Evolutionary conservation across 2,797 vertebrate genomes (phyloP).

Genomic region (Onychomys arenicola): DNA sequence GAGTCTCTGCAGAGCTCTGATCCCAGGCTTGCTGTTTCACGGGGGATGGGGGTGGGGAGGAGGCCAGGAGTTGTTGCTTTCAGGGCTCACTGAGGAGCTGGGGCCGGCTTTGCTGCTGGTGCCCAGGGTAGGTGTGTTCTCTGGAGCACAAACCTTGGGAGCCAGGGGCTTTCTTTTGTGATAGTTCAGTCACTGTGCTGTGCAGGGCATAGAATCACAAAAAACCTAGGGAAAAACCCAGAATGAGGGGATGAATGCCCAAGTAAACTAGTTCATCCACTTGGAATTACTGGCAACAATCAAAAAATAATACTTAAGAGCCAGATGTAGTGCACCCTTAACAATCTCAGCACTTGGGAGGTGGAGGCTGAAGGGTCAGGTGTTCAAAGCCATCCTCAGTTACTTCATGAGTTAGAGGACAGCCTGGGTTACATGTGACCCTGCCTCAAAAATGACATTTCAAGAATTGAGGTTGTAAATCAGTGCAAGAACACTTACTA

Average conservation of each 20-base stretch:
- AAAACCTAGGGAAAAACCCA: background rate
- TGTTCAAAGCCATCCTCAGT: background rate
- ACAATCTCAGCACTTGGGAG: background rate
- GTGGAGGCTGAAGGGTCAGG: background rate
- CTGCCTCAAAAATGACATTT: background rate
- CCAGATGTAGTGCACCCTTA: background rate
- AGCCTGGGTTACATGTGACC: background rate
- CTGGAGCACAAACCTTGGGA: background rate
- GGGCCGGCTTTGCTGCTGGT: background rate
- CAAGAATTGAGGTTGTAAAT: background rate
- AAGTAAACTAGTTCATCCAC: background rate
- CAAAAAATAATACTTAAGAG: background rate
- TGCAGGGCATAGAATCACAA: background rate
- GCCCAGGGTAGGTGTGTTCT: background rate
- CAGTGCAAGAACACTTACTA: background rate
- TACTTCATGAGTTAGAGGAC: background rate
- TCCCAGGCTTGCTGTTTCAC: conserved; percentile 14
- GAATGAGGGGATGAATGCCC: background rate
- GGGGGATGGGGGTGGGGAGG: background rate
- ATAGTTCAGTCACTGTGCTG: background rate
- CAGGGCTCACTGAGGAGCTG: background rate
- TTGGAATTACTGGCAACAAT: conserved; percentile 13
- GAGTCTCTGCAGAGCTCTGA: background rate
- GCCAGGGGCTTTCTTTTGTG: background rate
- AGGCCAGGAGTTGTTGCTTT: background rate